These are phyloP conservation scores for Anticlea derivata DNA, from an alignment of 2,888 invertebrate genomes.

Conservation along the genomic window DNA sequence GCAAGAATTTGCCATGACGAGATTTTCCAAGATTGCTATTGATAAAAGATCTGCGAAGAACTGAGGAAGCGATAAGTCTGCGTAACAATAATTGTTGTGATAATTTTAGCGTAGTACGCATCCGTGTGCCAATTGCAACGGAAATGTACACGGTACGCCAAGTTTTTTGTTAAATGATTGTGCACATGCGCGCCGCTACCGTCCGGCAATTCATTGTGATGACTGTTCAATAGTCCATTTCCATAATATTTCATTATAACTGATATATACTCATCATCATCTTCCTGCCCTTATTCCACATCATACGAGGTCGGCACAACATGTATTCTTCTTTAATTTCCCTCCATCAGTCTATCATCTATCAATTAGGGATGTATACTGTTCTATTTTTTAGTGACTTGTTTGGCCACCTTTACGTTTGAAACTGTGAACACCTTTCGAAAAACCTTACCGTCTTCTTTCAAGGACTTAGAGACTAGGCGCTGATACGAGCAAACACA, in stretches of 20 bases:
- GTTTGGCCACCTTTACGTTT: too few relatives aligned
- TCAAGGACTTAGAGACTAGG: too few relatives aligned
- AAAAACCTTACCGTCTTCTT: too few relatives aligned
- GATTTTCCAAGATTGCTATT: neutral
- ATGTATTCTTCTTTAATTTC: too few relatives aligned
- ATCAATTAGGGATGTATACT: too few relatives aligned
- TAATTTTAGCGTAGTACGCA: constrained; percentile 39
- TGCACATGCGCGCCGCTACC: constrained; percentile 7
- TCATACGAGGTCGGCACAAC: too few relatives aligned
- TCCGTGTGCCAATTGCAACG: constrained; percentile 39
- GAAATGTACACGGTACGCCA: constrained; percentile 40
- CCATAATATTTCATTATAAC: neutral
- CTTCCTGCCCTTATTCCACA: too few relatives aligned
- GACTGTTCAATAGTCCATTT: constrained; percentile 1
- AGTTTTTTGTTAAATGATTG: constrained; percentile 33
- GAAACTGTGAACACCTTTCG: too few relatives aligned
- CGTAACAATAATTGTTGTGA: constrained; percentile 33
- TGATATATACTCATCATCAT: too few relatives aligned
- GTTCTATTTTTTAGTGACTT: too few relatives aligned
- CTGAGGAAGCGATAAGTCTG: constrained; percentile 27
- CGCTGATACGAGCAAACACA: too few relatives aligned
- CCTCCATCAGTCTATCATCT: too few relatives aligned
- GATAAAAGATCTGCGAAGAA: constrained; percentile 8
- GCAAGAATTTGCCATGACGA: neutral
- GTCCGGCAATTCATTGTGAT: constrained; percentile 4